These are phyloP conservation scores for Crypturellus undulatus DNA, from an alignment of 2,113 vertebrate genomes.

Conservation along the genomic window DNA sequence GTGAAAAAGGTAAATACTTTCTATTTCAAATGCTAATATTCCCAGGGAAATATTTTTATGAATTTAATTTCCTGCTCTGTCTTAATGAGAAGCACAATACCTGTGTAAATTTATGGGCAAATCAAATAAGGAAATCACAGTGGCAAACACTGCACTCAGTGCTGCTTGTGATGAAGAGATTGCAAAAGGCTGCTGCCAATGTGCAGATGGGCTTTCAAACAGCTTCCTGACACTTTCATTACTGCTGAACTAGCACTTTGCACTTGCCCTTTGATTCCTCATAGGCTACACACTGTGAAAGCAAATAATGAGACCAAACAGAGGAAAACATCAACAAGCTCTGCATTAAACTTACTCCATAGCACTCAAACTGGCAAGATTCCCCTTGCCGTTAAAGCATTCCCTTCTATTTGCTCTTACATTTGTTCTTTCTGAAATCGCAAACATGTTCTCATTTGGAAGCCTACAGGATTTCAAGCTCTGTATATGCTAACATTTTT, in stretches of 20 bases:
- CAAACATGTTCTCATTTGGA: neutral
- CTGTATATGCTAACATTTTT: neutral
- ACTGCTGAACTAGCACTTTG: neutral
- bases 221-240: neutral
- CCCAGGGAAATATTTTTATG: neutral
- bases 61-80: neutral
- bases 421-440: neutral
- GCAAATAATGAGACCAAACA: neutral
- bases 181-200: neutral
- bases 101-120: neutral
- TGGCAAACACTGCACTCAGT: neutral
- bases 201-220: accelerated
- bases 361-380: neutral
- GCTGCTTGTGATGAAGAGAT: neutral
- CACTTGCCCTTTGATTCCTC: neutral
- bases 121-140: neutral
- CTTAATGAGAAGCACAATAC: neutral
- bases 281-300: neutral
- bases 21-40: neutral
- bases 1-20: neutral
- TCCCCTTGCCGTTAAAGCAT: neutral
- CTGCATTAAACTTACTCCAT: neutral
- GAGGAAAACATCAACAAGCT: neutral
- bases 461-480: neutral
- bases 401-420: neutral